Conservation (phyloP, 1,140 invertebrate species). For the Hyposmocoma kahamanoa region DNA sequence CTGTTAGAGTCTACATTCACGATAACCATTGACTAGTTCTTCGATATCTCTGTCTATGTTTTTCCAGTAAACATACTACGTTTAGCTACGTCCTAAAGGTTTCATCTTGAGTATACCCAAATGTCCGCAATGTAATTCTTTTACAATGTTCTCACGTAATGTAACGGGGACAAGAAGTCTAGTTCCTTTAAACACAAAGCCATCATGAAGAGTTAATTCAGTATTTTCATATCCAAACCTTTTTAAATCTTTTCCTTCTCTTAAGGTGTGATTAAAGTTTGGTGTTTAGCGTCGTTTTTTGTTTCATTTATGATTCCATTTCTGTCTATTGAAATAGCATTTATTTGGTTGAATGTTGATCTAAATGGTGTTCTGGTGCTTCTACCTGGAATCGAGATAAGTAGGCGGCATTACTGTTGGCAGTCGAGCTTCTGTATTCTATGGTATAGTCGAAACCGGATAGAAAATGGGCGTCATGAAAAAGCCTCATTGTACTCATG, state of each 20-base stretch:
- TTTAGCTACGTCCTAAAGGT: conserved; percentile 53
- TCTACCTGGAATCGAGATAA: conserved; percentile 43
- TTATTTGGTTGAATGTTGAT: background rate
- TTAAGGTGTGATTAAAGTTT: background rate
- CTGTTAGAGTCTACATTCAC: conserved; percentile 2
- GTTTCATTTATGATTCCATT: background rate
- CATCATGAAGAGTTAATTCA: too few relatives aligned
- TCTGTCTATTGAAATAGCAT: background rate
- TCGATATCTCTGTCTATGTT: conserved; percentile 64
- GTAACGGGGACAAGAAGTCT: too few relatives aligned
- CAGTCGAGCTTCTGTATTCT: too few relatives aligned
- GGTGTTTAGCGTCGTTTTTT: background rate
- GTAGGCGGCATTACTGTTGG: conserved; percentile 44
- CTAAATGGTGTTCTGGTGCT: conserved; percentile 32
- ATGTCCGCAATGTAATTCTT: too few relatives aligned
- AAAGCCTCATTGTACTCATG: conserved; percentile 34
- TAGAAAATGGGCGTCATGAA: too few relatives aligned
- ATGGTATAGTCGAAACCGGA: too few relatives aligned
- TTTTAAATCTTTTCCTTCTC: too few relatives aligned
- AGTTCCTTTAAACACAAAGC: background rate
- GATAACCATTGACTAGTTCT: too few relatives aligned
- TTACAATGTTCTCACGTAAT: too few relatives aligned
- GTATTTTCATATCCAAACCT: too few relatives aligned
- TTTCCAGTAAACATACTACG: conserved; percentile 66
- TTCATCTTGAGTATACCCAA: conserved; percentile 70